A percentile compares a stretch with the other conserved stretches of the same genome.
Evolutionary conservation across 1,140 invertebrate genomes (phyloP).

Genomic region (Linepithema humile): DNA sequence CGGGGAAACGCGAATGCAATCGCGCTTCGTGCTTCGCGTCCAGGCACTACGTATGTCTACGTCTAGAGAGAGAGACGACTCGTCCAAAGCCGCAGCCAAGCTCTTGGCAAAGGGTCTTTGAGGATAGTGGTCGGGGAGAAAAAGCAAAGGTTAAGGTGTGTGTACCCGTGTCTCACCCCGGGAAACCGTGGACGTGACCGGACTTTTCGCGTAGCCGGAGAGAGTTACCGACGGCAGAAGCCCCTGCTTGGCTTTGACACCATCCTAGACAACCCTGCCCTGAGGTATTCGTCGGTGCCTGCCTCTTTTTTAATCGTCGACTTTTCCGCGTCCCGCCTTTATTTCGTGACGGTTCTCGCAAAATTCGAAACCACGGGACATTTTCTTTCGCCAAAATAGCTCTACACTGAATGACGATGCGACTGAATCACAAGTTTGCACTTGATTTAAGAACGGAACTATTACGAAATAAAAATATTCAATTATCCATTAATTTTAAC

Average conservation of each 20-base stretch:
- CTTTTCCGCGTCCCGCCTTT: neutral
- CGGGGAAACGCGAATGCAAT: conserved; percentile 15
- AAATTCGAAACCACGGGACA: neutral
- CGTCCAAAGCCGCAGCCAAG: conserved; percentile 33
- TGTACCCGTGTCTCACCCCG: conserved; percentile 76
- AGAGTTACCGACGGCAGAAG: conserved; percentile 75
- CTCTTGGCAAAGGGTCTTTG: conserved; percentile 38
- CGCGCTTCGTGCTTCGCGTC: neutral
- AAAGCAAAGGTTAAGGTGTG: conserved; percentile 79
- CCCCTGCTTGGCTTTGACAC: conserved; percentile 73
- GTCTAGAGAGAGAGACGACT: neutral
- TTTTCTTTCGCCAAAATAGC: neutral
- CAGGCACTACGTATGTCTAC: neutral
- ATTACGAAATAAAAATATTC: no score
- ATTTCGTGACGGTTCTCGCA: neutral
- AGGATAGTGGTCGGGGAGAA: conserved; percentile 49
- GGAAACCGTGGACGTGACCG: conserved; percentile 77
- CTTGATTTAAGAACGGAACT: neutral
- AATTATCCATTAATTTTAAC: neutral
- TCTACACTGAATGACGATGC: neutral
- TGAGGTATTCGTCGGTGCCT: conserved; percentile 11
- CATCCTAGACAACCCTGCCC: conserved; percentile 46
- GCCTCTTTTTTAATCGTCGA: neutral
- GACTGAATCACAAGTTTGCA: neutral
- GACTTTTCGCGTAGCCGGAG: conserved; percentile 75